Evolutionary conservation across 2,797 vertebrate species (phyloP), one percentile per base, ranked within the genome.

Genomic region (Rachycentron canadum): DNA sequence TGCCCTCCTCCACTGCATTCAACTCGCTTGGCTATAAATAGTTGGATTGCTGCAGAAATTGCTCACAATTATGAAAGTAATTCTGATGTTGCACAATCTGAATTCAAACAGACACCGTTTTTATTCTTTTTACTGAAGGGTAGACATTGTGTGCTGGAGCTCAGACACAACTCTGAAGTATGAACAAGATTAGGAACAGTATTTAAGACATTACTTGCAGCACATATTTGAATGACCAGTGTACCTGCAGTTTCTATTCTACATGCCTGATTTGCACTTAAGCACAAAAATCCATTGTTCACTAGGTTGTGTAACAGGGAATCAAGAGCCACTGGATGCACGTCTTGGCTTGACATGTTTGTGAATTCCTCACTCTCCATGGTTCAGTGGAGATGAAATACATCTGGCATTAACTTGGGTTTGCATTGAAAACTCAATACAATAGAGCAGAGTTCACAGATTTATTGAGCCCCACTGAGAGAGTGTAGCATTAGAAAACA

Each of bases 231-330:
- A 58, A 45, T 63, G 26, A 11, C 23, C 26, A 26, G 47, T 67
- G 36, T 36, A 8, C 16, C 30, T 56, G 60, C 64, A 52, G 23
- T 73, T 80, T 80, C 13, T 77, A 5, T 75, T 79, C 60, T 1
- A 40, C 41, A 34, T 50, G 11, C 55, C 38, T 40, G 40, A 57
- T 76, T 69, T 5, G 26, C 65, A 81, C 59, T 7, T 66, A 5
- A 30, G 50, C 49, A 88, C 69, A 76, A 60, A 68, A 23, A 47
- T 3, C 13, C 57, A 55, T 88, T 89, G 81, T 88, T 77, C 41
- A 8, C 38, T 1, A 11, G 55, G 41, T 82, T 90, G 75, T 68
- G 73, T 38, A 86, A 84, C 49, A 59, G n/a, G 10, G 23, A 75
- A 38, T 65, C 9, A 23, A 11, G 8, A 67, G 58, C 53, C 47